Evolutionary conservation across 2,888 invertebrate genomes (phyloP), one percentile per base, ranked within the genome.

Genomic region (Allolobophora icterica): DNA sequence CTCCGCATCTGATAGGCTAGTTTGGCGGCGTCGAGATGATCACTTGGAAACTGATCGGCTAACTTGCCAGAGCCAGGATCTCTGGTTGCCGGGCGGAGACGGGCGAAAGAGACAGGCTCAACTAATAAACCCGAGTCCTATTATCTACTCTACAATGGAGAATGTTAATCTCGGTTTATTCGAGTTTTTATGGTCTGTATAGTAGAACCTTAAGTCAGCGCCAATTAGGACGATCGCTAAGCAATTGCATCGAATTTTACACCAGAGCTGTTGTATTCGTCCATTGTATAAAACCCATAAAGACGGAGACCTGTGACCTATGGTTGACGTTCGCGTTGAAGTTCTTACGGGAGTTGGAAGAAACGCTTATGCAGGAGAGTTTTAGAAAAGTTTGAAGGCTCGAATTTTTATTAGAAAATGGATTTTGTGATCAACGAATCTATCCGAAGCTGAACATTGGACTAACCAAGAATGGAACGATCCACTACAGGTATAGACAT

Each of bases 401-500:
- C n/a, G 71, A 71, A n/a, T 30, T 30, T 71, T 71, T n/a, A 0
- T n/a, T 71, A n/a, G 71, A 6, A n/a, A 71, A 71, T 71, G n/a
- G 30, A 71, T n/a, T 30, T 71, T 71, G 71, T 71, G 71, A 71
- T 71, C 71, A 71, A 30, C 71, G n/a, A n/a, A n/a, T 71, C 71
- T n/a, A 71, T n/a, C 30, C 71, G 71, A 30, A 71, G 71, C n/a
- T 71, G n/a, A 71, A n/a, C n/a, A 11, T 71, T 71, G 71, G 71
- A 71, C 8, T 17, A 30, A 30, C 1, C 30, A n/a, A 71, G 71
- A 71, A 71, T 71, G 71, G 71, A 71, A 8, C 71, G 71, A 71
- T 71, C 71, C 8, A 89, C 90, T 40, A 90, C 71, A 71, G 71
- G 71, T 71, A 21, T 24, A 71, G 71, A n/a, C n/a, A 11, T n/a